Evolutionary conservation across 53 echinoderm and acorn worm genomes (phyloP), one percentile per base, ranked within the genome.

Genomic region (Antedon mediterranea): DNA sequence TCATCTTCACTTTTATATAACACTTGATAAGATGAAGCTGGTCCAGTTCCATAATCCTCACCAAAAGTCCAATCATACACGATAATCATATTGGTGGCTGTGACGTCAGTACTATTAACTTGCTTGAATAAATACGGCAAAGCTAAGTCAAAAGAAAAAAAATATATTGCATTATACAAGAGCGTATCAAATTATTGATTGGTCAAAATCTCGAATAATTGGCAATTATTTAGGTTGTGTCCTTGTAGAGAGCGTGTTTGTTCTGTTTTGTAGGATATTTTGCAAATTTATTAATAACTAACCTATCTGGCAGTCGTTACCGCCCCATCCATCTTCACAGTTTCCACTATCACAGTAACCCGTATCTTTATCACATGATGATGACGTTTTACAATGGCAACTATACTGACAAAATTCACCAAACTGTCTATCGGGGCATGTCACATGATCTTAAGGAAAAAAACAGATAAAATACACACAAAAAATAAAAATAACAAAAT

Each of bases 351-450:
- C 3, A 23, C 57, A 57, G 33, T 74, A 41, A 8, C 86, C 86
- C 9, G 82, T 77, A 15, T 72, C 31, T 30, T 72, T 71, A 9
- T 37, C 34, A 71, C 86, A 86, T 0, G 37, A 57, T 42, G 74
- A 42, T 28, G 77, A 72, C 32, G 78, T 77, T 30, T 41, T 72
- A 77, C 90, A 89, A 70, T 89, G 77, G 32, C 90, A 89, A 42
- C 75, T 78, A 5, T 78, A 72, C 0, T 75, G 80, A 33, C 90
- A 89, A 3, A 37, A 28, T 8, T 71, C 31, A 1, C 90, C 86
- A 84, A 73, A 89, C 42, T 74, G 81, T 26, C 85, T 84, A 41
- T 9, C 0, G 20, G 81, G 86, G 71, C 90, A 89, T 4, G 72
- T n/a, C n/a, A 37, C 72, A 57, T 79, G 79, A 74, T 79, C 82